Percentiles rank a stretch among this genome's conserved stretches.
Evolutionary conservation across 2,888 invertebrate species (phyloP).

Genomic region (Lamellibrachia satsuma): DNA sequence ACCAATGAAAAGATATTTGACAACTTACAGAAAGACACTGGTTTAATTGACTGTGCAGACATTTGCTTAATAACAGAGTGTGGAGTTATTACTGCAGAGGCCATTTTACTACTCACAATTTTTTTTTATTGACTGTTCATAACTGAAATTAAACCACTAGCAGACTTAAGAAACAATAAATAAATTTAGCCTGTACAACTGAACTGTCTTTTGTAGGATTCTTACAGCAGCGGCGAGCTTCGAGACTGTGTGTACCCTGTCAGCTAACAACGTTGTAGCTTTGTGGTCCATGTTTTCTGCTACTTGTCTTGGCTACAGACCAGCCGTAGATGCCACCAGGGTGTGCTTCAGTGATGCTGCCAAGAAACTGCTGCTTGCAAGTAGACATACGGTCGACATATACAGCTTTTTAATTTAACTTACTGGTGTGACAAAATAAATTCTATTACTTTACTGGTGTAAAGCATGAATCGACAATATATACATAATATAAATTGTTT

Average conservation of each 20-base stretch:
- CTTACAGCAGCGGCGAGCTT: not conserved
- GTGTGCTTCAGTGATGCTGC: not conserved
- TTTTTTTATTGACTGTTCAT: not conserved
- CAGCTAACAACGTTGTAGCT: not conserved
- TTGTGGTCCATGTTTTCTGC: not conserved
- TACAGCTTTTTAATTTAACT: not conserved
- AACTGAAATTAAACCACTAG: not conserved
- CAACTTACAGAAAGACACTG: no score
- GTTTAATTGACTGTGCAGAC: not conserved
- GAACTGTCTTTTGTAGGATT: not conserved
- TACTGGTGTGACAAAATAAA: not conserved
- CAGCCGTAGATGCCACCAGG: not conserved
- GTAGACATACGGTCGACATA: conserved; percentile 4
- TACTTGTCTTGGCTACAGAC: not conserved
- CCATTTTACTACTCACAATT: not conserved
- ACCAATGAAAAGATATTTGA: no score
- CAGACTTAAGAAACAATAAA: not conserved
- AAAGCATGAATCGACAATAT: not conserved
- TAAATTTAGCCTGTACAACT: not conserved
- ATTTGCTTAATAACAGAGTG: not conserved
- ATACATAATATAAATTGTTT: not conserved
- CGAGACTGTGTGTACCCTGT: not conserved
- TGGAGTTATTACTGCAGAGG: not conserved
- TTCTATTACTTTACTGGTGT: not conserved
- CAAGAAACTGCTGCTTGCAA: not conserved